Evolutionary conservation across 1,140 invertebrate species (phyloP), one percentile per base, ranked within the genome.

Genomic region (Cyrtorhinus lividipennis): DNA sequence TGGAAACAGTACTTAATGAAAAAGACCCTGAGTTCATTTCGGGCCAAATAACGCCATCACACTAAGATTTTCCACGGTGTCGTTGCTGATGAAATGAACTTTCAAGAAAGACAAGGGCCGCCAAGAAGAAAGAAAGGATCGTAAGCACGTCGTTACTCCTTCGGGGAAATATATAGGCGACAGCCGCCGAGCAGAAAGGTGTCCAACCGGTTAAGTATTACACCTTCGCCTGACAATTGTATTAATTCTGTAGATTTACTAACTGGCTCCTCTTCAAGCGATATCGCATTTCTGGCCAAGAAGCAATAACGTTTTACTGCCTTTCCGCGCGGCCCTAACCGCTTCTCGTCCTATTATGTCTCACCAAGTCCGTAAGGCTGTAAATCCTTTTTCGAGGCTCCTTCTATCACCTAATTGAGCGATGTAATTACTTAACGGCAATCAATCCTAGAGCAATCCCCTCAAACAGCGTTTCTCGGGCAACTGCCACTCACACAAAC

Each of bases 241-340:
- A 22, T 53, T 53, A 53, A 53, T 53, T 12, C 12, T 20, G 8
- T 22, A 22, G 48, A 53, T 53, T 53, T 53, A 53, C 12, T 53
- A 53, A 53, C 20, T 53, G 48, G 48, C 48, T 15, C 48, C 3
- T 15, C 12, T 5, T 53, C 48, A 53, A 53, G 48, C 48, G 20
- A 53, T 53, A 15, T 53, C 48, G 20, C 48, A 53, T 22, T 20
- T 53, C 20, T 10, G 20, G 48, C 48, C 48, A 53, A 53, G 20
- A 15, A 53, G 48, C 20, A 53, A 53, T 53, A 53, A 53, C 48
- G 48, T 53, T 53, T 53, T 53, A 53, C 20, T 53, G 48, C 48
- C 20, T 12, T 3, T 20, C 10, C 8, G 10, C 30, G 30, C 30
- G 5, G 15, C 30, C 30, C 15, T 38, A n/a, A n/a, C n/a, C n/a